Conservation (phyloP, 2,797 vertebrate species). For the Phalloptychus januarius region DNA sequence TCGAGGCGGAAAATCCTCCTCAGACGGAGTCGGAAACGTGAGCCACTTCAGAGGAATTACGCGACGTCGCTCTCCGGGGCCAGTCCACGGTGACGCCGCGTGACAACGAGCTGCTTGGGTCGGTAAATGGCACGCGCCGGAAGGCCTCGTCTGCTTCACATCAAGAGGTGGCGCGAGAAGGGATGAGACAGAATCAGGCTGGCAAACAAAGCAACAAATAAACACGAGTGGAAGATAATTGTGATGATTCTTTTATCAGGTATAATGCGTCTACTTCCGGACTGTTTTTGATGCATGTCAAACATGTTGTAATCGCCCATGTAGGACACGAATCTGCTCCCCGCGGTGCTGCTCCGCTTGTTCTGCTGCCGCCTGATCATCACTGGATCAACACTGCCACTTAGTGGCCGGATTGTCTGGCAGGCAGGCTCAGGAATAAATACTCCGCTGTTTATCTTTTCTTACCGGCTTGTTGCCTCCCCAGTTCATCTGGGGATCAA, state of each 20-base stretch:
- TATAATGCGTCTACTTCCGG: background rate
- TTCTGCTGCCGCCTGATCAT: conserved; percentile 31
- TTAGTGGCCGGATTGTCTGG: conserved; percentile 65
- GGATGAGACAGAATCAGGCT: conserved; percentile 67
- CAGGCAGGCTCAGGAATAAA: conserved; percentile 10
- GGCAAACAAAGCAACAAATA: conserved; percentile 15
- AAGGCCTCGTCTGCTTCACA: conserved; percentile 60
- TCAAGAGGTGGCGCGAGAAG: conserved; percentile 60
- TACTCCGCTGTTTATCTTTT: conserved; percentile 35
- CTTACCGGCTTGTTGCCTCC: background rate
- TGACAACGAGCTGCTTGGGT: conserved; percentile 48
- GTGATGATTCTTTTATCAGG: background rate
- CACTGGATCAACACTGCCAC: conserved; percentile 81
- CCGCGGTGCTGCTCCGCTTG: conserved; percentile 4
- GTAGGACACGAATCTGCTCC: conserved; percentile 42
- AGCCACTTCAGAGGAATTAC: conserved; percentile 50
- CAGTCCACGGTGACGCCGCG: conserved; percentile 52
- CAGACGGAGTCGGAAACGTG: conserved; percentile 57
- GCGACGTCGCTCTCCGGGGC: conserved; percentile 38
- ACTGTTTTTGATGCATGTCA: conserved; percentile 34
- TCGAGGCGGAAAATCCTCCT: conserved; percentile 50
- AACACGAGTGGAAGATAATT: background rate
- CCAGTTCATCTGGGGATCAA: background rate
- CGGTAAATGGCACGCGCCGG: conserved; percentile 64
- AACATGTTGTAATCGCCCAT: conserved; percentile 64